Evolutionary conservation across 2,797 vertebrate species (phyloP).

Genomic region (Florisuga fusca): DNA sequence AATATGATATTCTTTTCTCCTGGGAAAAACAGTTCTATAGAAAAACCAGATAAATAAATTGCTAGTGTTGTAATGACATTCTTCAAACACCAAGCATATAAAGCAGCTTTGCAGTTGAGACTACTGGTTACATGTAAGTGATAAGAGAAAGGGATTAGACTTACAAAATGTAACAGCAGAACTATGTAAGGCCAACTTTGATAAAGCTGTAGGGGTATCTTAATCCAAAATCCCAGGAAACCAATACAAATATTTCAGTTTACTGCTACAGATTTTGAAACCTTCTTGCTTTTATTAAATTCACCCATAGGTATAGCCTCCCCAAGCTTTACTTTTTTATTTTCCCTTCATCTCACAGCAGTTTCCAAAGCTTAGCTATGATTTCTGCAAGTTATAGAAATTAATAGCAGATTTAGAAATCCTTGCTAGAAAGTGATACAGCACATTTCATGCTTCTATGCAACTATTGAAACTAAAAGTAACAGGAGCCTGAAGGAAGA

Average conservation of each 20-base stretch:
- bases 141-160: background rate
- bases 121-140: fast-evolving
- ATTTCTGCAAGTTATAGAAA: background rate
- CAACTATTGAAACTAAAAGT: background rate
- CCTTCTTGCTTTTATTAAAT: background rate
- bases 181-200: background rate
- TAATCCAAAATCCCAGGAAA: background rate
- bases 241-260: background rate
- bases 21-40: background rate
- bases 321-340: background rate
- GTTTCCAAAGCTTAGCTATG: background rate
- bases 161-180: background rate
- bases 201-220: background rate
- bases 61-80: background rate
- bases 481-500: background rate
- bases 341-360: background rate
- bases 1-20: background rate
- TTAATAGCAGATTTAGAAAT: background rate
- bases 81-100: background rate
- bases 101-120: background rate
- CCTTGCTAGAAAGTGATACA: background rate
- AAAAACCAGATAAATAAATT: background rate
- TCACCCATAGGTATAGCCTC: background rate
- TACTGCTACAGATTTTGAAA: background rate
- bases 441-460: background rate